Evolutionary conservation across 2,797 vertebrate genomes (phyloP).

Genomic region (Sebastes oblongus): DNA sequence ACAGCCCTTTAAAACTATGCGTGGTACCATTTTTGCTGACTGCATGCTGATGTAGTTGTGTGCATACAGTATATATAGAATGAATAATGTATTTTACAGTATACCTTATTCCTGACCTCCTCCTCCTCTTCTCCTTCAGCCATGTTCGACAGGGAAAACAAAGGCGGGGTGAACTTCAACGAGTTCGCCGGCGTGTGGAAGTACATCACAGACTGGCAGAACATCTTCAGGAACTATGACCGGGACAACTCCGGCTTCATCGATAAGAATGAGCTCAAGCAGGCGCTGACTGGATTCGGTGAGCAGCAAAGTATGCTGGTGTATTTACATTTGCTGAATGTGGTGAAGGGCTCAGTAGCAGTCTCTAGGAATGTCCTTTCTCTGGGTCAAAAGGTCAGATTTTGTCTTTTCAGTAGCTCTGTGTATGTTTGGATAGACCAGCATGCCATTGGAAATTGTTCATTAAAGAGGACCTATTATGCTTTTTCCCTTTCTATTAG

Average conservation of each 20-base stretch:
- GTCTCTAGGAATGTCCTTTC: background rate
- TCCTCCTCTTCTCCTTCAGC: slow-evolving; percentile 76
- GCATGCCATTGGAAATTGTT: background rate
- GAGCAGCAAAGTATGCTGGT: slow-evolving; percentile 77
- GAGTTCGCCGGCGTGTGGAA: slow-evolving; percentile 99
- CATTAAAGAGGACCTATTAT: background rate
- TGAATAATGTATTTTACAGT: background rate
- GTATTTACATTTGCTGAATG: slow-evolving; percentile 6
- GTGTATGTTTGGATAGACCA: background rate
- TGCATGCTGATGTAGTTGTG: background rate
- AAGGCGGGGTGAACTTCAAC: slow-evolving; percentile 96
- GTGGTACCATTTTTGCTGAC: background rate
- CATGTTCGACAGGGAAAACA: slow-evolving; percentile 99
- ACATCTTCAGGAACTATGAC: slow-evolving; percentile 97
- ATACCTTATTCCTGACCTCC: background rate
- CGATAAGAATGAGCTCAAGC: slow-evolving; percentile 97
- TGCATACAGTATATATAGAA: background rate
- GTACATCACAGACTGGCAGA: slow-evolving; percentile 99
- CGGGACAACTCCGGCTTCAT: slow-evolving; percentile 98
- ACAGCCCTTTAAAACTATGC: background rate
- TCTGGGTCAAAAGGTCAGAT: slow-evolving; percentile 26
- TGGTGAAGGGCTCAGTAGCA: slow-evolving; percentile 48
- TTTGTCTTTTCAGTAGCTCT: background rate
- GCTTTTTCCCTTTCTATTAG: no score
- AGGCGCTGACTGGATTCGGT: slow-evolving; percentile 98